Evolutionary conservation across 2,888 invertebrate species (phyloP), one percentile per base, ranked within the genome.

Genomic region (Fragum whitleyi): DNA sequence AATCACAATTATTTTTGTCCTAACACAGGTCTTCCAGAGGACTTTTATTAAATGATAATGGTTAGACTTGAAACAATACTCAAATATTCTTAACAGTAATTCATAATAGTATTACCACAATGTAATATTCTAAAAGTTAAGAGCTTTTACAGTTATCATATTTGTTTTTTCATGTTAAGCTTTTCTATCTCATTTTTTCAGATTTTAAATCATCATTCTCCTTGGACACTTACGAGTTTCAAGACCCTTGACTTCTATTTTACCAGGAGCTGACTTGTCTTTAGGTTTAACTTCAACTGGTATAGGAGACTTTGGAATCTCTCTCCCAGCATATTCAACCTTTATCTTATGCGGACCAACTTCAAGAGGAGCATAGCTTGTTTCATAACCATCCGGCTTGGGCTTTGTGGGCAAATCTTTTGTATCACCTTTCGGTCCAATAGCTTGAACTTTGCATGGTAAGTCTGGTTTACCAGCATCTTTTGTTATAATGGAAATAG

Each of bases 401-500:
- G 96, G 96, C 91, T 96, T 96, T 21, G 97, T 96, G 90, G 96
- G 96, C 1, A 97, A 96, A 92, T 96, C 96, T 53, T 96, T 95
- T 74, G 96, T 91, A 80, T 92, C 88, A 6, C 93, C 93, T 72
- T 88, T 89, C 2, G 94, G 93, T n/a, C 89, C 89, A 28, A 79
- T 86, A 9, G 93, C 92, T 39, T 89, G 90, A 16, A 89, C 81
- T 51, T 78, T 80, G 53, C 86, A 85, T 19, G 88, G 86, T 9
- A 78, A 79, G 47, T 87, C 86, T 11, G 86, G 62, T 77, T 85
- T 86, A 42, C 88, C 88, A 67, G 87, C 19, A 89, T 87, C 42
- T 32, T 73, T 78, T 0, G 84, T 84, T 26, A 76, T 61, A n/a
- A 86, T 76, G 19, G 76, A 55, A 36, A 86, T 80, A 32, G 86